Base-by-base conservation (phyloP, 2,113 vertebrate genomes). In the Hipposideros armiger region DNA sequence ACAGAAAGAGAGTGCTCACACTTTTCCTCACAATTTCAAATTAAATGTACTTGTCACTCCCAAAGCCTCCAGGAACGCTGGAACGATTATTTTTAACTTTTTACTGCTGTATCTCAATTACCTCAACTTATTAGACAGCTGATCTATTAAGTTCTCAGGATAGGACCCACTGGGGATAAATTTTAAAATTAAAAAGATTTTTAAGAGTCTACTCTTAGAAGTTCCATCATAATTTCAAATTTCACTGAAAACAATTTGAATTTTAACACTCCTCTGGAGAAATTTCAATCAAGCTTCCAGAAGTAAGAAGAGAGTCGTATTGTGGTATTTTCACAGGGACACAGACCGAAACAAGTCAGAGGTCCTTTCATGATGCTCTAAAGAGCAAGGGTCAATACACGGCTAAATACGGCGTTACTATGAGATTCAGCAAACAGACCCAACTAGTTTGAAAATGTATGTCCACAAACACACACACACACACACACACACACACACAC, bases 121-220 rank as follows among this genome's bases (percentile, higher is more conserved):
- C 80, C 78, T 96, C 86, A 94, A 87, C 80, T 97, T 96, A 96
- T 92, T 92, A 97, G 91, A 94, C 95, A 87, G 92, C 66, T 77
- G 58, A 96, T 98, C 96, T 97, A 97, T 97, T 97, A 97, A 97
- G 95, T 96, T 96, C 96, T 97, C 96, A 93, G 84, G 47, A 74
- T 92, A 96, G 87, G 64, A 96, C 56, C 87, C 97, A 95, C 47
- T 87, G 56, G 96, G 97, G 95, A 97, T 94, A 91, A 96, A 96
- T 94, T 95, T 98, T 91, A 96, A 97, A 97, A 98, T 97, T 98
- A 97, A 97, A 97, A 97, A 97, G 96, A 97, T 91, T 98, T 98
- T 97, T 97, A 97, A 97, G 94, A 94, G 96, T 97, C 95, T 50
- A 95, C 94, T 97, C 92, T 96, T 95, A 91, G 87, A 97, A 95